A percentile compares a stretch with the other conserved stretches of the same genome.
phyloP scores from a whole-genome alignment of 2,888 invertebrate genomes.

The Drosophila borealis region DNA sequence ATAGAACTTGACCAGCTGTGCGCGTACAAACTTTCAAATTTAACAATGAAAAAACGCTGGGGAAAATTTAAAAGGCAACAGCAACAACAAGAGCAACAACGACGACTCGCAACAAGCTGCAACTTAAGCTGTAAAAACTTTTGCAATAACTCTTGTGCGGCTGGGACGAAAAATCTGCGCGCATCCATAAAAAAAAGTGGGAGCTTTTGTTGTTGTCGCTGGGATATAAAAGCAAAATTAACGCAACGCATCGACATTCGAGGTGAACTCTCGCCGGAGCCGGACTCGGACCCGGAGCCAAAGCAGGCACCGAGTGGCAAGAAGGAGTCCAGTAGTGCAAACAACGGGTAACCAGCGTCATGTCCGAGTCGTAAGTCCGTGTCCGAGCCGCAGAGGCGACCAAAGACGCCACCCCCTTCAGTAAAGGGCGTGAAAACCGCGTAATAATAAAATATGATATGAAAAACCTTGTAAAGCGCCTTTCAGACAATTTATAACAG shows the following conservation, averaged over 20 bases:
- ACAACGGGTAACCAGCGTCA: conserved; percentile 6
- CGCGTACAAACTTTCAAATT: conserved; percentile 50
- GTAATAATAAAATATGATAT: conserved; percentile 74
- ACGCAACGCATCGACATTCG: conserved; percentile 66
- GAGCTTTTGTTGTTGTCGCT: conserved; percentile 34
- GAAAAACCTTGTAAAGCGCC: conserved; percentile 72
- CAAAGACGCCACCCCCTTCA: too few species aligned
- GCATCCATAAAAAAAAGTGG: conserved; percentile 54
- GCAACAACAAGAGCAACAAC: conserved; percentile 13
- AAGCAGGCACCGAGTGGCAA: conserved; percentile 1
- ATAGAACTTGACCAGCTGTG: conserved; percentile 47
- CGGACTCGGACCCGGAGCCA: neutral
- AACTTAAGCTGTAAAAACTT: conserved; percentile 59
- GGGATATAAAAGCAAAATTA: conserved; percentile 66
- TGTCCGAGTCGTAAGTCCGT: conserved; percentile 18
- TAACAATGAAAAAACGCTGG: conserved; percentile 37
- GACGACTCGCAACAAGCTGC: conserved; percentile 39
- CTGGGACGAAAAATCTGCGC: conserved; percentile 62
- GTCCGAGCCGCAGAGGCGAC: conserved; percentile 4
- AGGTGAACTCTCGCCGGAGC: conserved; percentile 33
- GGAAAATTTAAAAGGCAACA: conserved; percentile 41
- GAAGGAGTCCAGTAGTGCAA: conserved; percentile 6
- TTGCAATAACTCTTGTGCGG: conserved; percentile 59
- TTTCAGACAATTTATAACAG: conserved; percentile 73
- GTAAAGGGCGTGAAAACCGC: conserved; percentile 65